Conservation (phyloP, 2,113 vertebrate species). For the Pelodiscus sinensis region DNA sequence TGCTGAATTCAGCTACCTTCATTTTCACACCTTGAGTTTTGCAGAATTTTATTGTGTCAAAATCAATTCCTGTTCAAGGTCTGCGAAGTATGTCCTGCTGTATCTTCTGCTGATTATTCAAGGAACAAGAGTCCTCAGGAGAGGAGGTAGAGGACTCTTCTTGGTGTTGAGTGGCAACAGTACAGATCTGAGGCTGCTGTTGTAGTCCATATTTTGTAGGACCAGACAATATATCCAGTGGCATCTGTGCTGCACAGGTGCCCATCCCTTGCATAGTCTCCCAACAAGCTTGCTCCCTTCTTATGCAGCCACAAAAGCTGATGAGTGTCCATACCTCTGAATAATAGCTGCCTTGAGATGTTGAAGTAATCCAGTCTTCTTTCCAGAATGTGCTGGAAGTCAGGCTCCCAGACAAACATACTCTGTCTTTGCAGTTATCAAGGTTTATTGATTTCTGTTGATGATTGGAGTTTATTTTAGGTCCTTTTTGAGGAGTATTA, state of each 20-base stretch:
- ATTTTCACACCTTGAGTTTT: slow-evolving; percentile 50
- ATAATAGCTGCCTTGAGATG: neutral
- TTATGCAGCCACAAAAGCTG: neutral
- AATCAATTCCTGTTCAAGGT: slow-evolving; percentile 6
- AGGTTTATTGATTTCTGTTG: slow-evolving; percentile 46
- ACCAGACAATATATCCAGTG: neutral
- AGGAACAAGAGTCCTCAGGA: slow-evolving; percentile 26
- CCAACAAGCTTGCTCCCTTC: neutral
- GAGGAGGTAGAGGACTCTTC: neutral
- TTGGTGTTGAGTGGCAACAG: fast-evolving
- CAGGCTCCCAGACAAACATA: neutral
- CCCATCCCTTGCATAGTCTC: neutral
- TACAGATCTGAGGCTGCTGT: neutral
- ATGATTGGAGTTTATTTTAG: slow-evolving; percentile 24
- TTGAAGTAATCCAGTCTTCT: slow-evolving; percentile 57
- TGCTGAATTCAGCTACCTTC: slow-evolving; percentile 17
- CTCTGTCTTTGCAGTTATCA: slow-evolving; percentile 27
- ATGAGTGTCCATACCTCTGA: neutral
- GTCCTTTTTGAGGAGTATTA: slow-evolving; percentile 1
- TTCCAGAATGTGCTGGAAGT: neutral
- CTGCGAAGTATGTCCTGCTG: neutral
- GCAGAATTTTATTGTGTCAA: slow-evolving; percentile 33
- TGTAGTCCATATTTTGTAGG: neutral
- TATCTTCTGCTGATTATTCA: slow-evolving; percentile 28
- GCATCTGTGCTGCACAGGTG: neutral